Conservation (phyloP, 2,113 vertebrate species). For the Micromys minutus region DNA sequence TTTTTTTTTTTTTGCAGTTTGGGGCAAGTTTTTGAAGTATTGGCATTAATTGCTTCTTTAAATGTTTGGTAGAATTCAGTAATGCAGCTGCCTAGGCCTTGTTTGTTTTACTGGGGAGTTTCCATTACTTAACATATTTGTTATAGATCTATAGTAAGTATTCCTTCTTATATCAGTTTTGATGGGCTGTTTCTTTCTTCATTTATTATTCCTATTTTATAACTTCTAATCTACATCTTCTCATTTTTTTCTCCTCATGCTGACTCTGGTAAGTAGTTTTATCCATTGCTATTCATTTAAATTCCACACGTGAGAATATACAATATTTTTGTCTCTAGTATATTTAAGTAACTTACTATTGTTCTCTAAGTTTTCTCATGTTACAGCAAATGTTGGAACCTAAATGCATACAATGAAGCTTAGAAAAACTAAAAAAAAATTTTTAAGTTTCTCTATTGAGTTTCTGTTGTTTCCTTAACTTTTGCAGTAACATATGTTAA, state of each 20-base stretch:
- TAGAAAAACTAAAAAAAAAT: not conserved
- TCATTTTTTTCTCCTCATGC: not conserved
- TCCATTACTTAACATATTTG: not conserved
- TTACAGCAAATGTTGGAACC: not conserved
- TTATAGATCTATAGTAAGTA: not conserved
- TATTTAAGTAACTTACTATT: not conserved
- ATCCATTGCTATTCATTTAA: not conserved
- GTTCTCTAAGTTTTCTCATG: not conserved
- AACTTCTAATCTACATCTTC: not conserved
- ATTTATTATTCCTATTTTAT: not conserved
- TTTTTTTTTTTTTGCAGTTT: not conserved
- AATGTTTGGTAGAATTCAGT: not conserved
- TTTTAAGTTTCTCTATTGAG: slow-evolving; percentile 15
- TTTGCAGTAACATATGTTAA: not conserved
- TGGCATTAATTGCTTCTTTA: not conserved
- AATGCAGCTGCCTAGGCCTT: not conserved
- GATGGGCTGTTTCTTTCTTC: not conserved
- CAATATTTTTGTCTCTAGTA: not conserved
- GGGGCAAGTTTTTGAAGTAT: not conserved
- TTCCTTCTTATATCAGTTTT: not conserved
- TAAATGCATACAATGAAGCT: not conserved
- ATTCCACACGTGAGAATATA: not conserved
- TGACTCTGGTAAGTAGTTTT: not conserved
- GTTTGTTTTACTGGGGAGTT: not conserved
- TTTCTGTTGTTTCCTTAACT: slow-evolving; percentile 13